Percentiles rank a stretch among this genome's conserved stretches.
phyloP scores from a whole-genome alignment of 2,888 invertebrate species.

The Cerceris ruficornis region DNA sequence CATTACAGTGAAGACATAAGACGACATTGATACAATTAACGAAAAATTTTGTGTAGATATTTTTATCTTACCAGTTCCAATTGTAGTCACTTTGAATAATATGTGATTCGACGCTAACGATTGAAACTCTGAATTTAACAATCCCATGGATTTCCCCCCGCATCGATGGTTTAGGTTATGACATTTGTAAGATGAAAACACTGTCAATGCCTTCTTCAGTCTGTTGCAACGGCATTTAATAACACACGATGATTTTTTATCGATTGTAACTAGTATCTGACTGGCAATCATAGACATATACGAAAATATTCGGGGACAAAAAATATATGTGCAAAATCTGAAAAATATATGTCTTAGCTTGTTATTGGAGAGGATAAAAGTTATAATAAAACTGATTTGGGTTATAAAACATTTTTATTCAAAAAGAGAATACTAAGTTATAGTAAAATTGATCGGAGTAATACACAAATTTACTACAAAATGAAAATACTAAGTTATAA shows the following conservation, averaged over 20 bases:
- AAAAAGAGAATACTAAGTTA: too few species aligned
- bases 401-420: too few species aligned
- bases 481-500: too few species aligned
- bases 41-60: neutral
- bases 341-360: too few species aligned
- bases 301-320: neutral
- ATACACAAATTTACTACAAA: too few species aligned
- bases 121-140: conserved; percentile 52
- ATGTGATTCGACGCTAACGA: neutral
- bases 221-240: neutral
- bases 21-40: neutral
- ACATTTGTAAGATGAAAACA: conserved; percentile 22
- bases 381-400: too few species aligned
- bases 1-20: neutral
- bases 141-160: conserved; percentile 14
- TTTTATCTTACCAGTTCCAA: neutral
- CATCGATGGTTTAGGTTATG: conserved; percentile 48
- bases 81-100: neutral
- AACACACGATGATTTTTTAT: neutral
- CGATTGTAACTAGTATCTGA: neutral
- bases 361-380: too few species aligned
- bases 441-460: too few species aligned
- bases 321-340: too few species aligned
- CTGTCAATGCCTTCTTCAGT: conserved; percentile 34
- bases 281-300: neutral